phyloP scores from a whole-genome alignment of 2,797 vertebrate species.

The Anguilla obscura region DNA sequence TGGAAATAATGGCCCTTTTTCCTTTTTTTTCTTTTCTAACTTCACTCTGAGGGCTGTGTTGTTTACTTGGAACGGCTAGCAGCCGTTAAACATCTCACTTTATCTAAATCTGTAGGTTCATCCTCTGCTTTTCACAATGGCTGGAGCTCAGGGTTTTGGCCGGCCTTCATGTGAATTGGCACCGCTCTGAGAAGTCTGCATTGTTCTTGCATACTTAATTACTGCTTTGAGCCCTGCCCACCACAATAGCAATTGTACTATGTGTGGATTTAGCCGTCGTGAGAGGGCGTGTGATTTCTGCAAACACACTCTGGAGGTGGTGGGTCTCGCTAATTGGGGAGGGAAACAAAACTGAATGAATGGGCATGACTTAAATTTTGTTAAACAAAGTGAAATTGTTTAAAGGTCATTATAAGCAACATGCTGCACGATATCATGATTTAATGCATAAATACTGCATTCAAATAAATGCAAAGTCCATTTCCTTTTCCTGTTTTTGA shows the following conservation, averaged over 20 bases:
- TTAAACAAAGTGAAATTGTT: neutral
- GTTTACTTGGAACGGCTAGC: neutral
- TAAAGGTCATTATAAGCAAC: neutral
- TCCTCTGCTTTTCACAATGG: neutral
- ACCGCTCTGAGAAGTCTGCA: neutral
- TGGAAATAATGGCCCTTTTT: neutral
- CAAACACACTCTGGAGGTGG: neutral
- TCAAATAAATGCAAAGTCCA: neutral
- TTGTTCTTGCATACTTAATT: slow-evolving; percentile 22
- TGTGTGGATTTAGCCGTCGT: neutral
- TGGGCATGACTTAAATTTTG: neutral
- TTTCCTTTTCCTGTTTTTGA: neutral
- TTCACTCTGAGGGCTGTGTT: neutral
- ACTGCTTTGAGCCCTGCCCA: slow-evolving; percentile 23
- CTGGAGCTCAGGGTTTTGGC: slow-evolving; percentile 7
- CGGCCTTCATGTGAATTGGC: neutral
- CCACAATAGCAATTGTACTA: slow-evolving; percentile 22
- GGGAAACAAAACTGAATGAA: neutral
- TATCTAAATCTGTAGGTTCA: slow-evolving; percentile 7
- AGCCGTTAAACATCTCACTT: neutral
- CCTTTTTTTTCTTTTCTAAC: neutral
- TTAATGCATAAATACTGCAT: neutral
- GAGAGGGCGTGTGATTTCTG: slow-evolving; percentile 7
- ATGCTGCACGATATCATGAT: neutral
- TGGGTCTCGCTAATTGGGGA: neutral